Conservation (phyloP, 2,797 vertebrate species). For the Australoheros facetus region DNA sequence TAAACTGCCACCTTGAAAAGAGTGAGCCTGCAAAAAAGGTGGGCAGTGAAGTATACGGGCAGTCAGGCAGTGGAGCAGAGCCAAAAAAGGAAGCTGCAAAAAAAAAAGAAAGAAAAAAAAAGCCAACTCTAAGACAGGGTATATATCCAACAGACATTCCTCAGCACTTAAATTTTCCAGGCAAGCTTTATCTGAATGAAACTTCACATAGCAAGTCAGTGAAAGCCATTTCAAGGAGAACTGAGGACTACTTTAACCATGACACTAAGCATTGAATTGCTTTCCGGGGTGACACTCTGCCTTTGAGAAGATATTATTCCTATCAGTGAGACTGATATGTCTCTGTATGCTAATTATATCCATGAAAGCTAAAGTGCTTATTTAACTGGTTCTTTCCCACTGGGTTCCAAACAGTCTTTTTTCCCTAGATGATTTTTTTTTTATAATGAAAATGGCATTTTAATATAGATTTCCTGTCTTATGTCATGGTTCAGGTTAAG, state of each 20-base stretch:
- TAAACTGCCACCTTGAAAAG: conserved; percentile 32
- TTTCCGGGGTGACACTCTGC: conserved; percentile 34
- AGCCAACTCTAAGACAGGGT: conserved; percentile 34
- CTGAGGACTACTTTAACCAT: conserved; percentile 39
- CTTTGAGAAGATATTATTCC: conserved; percentile 49
- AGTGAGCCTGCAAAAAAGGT: conserved; percentile 7
- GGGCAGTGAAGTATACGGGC: conserved; percentile 1
- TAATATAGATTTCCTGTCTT: conserved; percentile 57
- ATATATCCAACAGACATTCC: conserved; percentile 47
- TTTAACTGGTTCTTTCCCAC: conserved; percentile 51
- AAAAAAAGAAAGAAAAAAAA: conserved; percentile 2
- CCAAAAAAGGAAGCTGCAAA: conserved; percentile 25
- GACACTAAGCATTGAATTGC: conserved; percentile 47
- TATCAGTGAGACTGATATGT: conserved; percentile 42
- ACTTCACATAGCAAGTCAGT: conserved; percentile 45
- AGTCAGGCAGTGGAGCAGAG: conserved; percentile 45
- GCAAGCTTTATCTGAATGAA: conserved; percentile 53
- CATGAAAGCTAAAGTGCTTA: conserved; percentile 42
- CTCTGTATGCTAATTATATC: conserved; percentile 55
- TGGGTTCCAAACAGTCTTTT: not conserved
- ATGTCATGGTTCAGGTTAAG: conserved; percentile 52
- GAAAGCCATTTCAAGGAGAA: conserved; percentile 51
- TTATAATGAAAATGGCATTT: conserved; percentile 27
- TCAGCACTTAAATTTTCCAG: conserved; percentile 44
- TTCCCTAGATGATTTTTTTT: conserved; percentile 42